Base-by-base conservation (phyloP, 2,888 invertebrate genomes). In the Neria commutata region DNA sequence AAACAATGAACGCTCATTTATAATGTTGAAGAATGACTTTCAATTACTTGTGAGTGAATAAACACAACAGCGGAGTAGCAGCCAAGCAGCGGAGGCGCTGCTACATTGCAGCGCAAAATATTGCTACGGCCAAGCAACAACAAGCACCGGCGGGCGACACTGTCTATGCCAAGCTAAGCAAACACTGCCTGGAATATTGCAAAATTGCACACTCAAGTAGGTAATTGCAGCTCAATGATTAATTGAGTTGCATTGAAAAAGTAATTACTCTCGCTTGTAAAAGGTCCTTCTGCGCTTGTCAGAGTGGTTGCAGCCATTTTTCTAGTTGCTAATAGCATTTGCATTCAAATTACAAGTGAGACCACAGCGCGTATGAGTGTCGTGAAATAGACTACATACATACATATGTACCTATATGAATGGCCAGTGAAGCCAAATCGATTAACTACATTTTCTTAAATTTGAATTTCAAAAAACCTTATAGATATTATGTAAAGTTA, bases 21-120 rank as follows among this genome's bases (percentile, higher is more conserved):
- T 62, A 60, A 62, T 60, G 51, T 40, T 62, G 62, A 62, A 60
- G 62, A 60, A 62, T 62, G 59, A 57, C 62, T 62, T 62, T 49
- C 59, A 62, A 60, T 62, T 62, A 62, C 59, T 54, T 33, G 25
- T 47, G 37, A 48, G 47, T 34, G 55, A 55, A 55, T 48, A 29
- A 24, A 49, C 52, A 26, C 16, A 19, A 42, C 2, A 17, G 23
- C 1, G 2, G 14, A 1, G 42, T 42, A 14, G 17, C 17, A 19
- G n/a, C n/a, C 42, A 42, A 21, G 19, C 42, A 21, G 42, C 42
- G 21, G 8, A 14, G 37, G 6, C n/a, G 37, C 4, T n/a, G n/a
- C n/a, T n/a, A n/a, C n/a, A n/a, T 11, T n/a, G 37, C 19, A 42
- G 42, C 42, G 14, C 5, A 19, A 42, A 42, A 42, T 42, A 42